These are phyloP conservation scores for Balanococcus diminutus DNA, from an alignment of 2,888 invertebrate species.

Conservation along the genomic window DNA sequence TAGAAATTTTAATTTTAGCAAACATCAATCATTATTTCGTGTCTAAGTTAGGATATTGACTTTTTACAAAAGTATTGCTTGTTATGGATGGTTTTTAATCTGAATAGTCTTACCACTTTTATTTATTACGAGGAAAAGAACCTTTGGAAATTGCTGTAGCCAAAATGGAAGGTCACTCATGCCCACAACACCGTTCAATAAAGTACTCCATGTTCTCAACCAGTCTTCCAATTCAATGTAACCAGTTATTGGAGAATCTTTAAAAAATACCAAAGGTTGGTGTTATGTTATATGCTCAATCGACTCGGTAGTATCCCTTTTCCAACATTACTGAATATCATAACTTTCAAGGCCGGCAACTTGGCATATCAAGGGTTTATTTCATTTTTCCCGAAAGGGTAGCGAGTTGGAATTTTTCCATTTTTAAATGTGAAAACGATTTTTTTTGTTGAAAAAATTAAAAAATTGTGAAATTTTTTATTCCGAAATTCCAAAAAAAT, in stretches of 20 bases:
- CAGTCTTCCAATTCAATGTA: slow-evolving; percentile 68
- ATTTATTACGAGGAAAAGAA: slow-evolving; percentile 73
- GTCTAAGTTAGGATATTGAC: not conserved
- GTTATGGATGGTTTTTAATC: too few species aligned
- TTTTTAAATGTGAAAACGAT: too few species aligned
- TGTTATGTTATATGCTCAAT: too few species aligned
- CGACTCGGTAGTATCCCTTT: too few species aligned
- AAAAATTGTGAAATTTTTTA: too few species aligned
- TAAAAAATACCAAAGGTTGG: not conserved
- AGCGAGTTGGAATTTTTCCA: too few species aligned
- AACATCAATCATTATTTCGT: not conserved
- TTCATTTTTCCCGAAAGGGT: too few species aligned
- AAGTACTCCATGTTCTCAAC: slow-evolving; percentile 72
- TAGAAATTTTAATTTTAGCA: slow-evolving; percentile 60
- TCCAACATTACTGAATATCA: too few species aligned
- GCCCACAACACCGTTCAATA: slow-evolving; percentile 64
- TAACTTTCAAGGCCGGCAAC: too few species aligned
- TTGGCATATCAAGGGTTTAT: too few species aligned
- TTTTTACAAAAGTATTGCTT: not conserved
- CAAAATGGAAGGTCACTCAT: slow-evolving; percentile 74
- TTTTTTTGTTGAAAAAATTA: too few species aligned
- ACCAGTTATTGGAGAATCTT: slow-evolving; percentile 23
- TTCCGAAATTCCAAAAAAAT: too few species aligned
- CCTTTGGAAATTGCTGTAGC: slow-evolving; percentile 75
- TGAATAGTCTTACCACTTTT: slow-evolving; percentile 65